Percentiles rank a stretch among this genome's conserved stretches.
Evolutionary conservation across 1,140 invertebrate species (phyloP).

Genomic region (Tetragnatha versicolor): DNA sequence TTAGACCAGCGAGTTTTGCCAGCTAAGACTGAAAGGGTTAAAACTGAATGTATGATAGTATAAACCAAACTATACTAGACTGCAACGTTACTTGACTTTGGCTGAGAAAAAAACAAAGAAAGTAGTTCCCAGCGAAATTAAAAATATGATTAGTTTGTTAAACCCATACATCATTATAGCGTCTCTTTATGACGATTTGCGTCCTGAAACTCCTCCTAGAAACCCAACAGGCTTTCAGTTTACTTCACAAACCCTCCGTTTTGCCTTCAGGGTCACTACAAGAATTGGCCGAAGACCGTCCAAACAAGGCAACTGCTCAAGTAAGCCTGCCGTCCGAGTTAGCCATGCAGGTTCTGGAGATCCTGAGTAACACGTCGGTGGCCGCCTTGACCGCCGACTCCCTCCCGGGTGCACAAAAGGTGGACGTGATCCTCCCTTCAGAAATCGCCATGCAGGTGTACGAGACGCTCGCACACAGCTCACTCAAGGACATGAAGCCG

Average conservation of each 20-base stretch:
- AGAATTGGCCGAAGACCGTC: slow-evolving; percentile 26
- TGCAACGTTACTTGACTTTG: too few species aligned
- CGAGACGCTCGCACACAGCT: slow-evolving; percentile 32
- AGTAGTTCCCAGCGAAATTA: too few species aligned
- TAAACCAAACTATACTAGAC: too few species aligned
- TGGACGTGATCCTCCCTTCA: slow-evolving; percentile 26
- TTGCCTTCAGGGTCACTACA: slow-evolving; percentile 30
- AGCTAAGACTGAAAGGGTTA: too few species aligned
- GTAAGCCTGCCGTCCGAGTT: slow-evolving; percentile 41
- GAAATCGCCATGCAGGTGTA: slow-evolving; percentile 46
- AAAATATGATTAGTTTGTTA: too few species aligned
- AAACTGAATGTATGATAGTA: too few species aligned
- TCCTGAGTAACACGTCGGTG: slow-evolving; percentile 29
- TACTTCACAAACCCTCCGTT: background rate
- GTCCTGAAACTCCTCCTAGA: too few species aligned
- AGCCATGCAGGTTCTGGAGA: slow-evolving; percentile 44
- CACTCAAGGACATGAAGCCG: slow-evolving; percentile 23
- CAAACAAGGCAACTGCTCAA: slow-evolving; percentile 21
- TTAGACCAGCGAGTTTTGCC: too few species aligned
- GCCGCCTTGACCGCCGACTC: slow-evolving; percentile 22
- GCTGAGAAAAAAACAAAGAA: too few species aligned
- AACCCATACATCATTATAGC: too few species aligned
- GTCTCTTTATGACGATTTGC: too few species aligned
- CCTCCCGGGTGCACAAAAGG: slow-evolving; percentile 34
- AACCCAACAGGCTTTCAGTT: too few species aligned